Evolutionary conservation across 1,140 invertebrate genomes (phyloP).

Genomic region (Drosophila ogumai): DNA sequence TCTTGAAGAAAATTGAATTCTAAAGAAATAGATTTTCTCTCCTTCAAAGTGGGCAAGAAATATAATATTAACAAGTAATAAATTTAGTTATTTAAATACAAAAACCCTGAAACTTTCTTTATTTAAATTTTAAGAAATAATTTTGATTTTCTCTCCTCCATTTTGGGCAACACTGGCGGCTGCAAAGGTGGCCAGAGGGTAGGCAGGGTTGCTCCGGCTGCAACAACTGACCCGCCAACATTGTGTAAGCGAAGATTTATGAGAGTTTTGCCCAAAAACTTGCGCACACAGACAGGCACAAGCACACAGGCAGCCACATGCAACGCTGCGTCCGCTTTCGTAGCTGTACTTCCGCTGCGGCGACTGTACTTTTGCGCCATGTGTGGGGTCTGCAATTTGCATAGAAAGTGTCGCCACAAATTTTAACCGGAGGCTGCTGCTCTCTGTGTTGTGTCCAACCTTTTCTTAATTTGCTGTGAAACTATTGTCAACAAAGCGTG

Average conservation of each 20-base stretch:
- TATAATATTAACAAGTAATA: no score
- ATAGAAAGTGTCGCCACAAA: slow-evolving; percentile 78
- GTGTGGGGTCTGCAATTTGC: slow-evolving; percentile 61
- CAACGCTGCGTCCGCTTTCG: slow-evolving; percentile 46
- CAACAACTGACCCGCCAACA: slow-evolving; percentile 77
- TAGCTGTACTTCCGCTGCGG: slow-evolving; percentile 74
- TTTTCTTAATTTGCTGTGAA: slow-evolving; percentile 84
- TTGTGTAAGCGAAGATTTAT: slow-evolving; percentile 83
- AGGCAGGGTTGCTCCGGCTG: slow-evolving; percentile 23
- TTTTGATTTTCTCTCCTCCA: no score
- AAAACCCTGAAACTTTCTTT: background rate
- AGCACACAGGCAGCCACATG: slow-evolving; percentile 18
- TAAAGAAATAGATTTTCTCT: no score
- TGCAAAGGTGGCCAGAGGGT: slow-evolving; percentile 4
- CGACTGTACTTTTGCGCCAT: slow-evolving; percentile 65
- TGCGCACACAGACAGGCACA: slow-evolving; percentile 6
- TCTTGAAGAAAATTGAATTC: no score
- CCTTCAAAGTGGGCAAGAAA: no score
- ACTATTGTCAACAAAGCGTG: slow-evolving; percentile 80
- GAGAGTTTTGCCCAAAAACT: slow-evolving; percentile 77
- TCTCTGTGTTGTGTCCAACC: slow-evolving; percentile 58
- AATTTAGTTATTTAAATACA: background rate
- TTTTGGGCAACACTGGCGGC: slow-evolving; percentile 10
- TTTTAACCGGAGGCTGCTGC: slow-evolving; percentile 59
- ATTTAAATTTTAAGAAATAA: no score